Evolutionary conservation across 2,888 invertebrate species (phyloP), one percentile per base, ranked within the genome.

Genomic region (Pollenia labialis): DNA sequence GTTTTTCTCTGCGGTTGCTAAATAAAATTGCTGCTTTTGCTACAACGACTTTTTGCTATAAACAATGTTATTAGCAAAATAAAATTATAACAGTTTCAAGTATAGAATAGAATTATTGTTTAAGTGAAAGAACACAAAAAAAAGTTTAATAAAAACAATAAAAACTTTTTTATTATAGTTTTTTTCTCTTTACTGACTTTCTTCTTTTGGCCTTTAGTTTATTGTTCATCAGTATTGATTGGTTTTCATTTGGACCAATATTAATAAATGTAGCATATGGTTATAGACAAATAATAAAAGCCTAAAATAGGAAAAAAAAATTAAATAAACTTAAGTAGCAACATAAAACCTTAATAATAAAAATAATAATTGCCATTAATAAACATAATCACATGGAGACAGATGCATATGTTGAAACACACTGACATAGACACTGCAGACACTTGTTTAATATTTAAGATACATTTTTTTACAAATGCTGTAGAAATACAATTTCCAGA

Each of bases 141-240:
- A 40, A 74, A 52, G 9, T 50, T 74, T 68, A 32, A 60, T 66
- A 23, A 58, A 56, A 77, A 75, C 60, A 60, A 71, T 46, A 23
- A 44, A 69, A 48, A 71, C 23, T 50, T 60, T 72, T 84, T 66
- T 50, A 16, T 85, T 74, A 60, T 48, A 46, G 18, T 44, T 71
- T 72, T 66, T 62, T 69, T 40, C 56, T 16, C 42, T 16, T 52
- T 62, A 14, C 50, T 68, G 44, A 40, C 74, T 79, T 18, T 66
- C 9, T 68, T 58, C 16, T 75, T 58, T 40, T 1, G 42, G 50
- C 32, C 7, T 58, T 42, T 60, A 68, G 23, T 60, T 80, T 81
- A 74, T 79, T 62, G 79, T 18, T 75, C 66, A 74, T 74, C 62
- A 50, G 52, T 75, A 85, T 82, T 82, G 85, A 85, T 82, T 82